Base-by-base conservation (phyloP, 2,888 invertebrate genomes). In the Amphipoea lucens region DNA sequence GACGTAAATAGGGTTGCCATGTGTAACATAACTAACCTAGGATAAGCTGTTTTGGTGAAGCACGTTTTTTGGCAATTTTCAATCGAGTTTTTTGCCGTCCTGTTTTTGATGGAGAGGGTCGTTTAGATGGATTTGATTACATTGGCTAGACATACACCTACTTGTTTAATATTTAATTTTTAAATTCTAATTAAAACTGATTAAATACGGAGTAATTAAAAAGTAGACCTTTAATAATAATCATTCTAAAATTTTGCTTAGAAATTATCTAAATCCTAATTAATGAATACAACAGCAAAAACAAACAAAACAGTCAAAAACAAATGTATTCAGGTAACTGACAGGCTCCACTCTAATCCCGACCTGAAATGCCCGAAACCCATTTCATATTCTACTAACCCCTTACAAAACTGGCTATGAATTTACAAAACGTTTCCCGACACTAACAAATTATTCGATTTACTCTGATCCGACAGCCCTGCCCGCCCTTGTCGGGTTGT, bases 21-120 rank as follows among this genome's bases (percentile, higher is more conserved):
- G 83, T 85, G 84, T 86, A 87, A 90, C 85, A 88, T 89, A 90
- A 89, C 89, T 90, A 90, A 90, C 89, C 90, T 90, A 90, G 89
- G 90, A 87, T 89, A 90, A 89, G 83, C 85, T 89, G 85, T 63
- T 87, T 74, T 74, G 20, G 57, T 75, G 62, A 63, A 42, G 76
- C 45, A 62, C 57, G 17, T 29, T 66, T 75, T 87, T 84, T 66
- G 67, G 71, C 62, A 63, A 70, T 74, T 74, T 83, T 29, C 1
- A n/a, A 66, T 63, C 11, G 36, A 23, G 7, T 54, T 68, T 48
- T 42, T 71, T n/a, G 12, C 12, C 48, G 23, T 45, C 48, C 9
- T 29, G 5, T n/a, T 40, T 72, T 67, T 57, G 14, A 40, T 40
- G 20, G 17, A n/a, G 14, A 23, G n/a, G 20, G 17, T 62, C 23